A percentile compares a stretch with the other conserved stretches of the same genome.
Evolutionary conservation across 2,888 invertebrate species (phyloP).

Genomic region (Melieria omissa): DNA sequence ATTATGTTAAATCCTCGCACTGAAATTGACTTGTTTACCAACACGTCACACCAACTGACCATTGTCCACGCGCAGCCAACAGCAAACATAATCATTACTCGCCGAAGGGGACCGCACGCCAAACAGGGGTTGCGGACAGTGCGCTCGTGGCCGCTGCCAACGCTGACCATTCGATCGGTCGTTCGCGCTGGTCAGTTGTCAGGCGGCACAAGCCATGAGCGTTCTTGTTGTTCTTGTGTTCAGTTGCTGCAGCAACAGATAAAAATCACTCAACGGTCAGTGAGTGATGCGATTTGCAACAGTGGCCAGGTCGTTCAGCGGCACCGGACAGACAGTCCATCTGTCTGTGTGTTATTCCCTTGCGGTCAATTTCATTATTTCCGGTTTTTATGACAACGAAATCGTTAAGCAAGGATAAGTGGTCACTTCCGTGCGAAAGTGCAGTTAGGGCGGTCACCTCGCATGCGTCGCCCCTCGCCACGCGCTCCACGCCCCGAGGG

Average conservation of each 20-base stretch:
- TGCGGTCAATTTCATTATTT: conserved; percentile 39
- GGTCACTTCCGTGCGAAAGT: conserved; percentile 40
- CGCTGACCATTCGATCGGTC: conserved; percentile 10
- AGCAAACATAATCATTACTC: background rate
- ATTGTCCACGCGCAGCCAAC: conserved; percentile 11
- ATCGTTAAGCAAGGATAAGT: conserved; percentile 22
- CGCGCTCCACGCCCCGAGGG: conserved; percentile 1
- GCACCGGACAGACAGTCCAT: background rate
- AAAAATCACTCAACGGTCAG: conserved; percentile 45
- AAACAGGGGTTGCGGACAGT: conserved; percentile 17
- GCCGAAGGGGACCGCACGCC: background rate
- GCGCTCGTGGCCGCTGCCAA: background rate
- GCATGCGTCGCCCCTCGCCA: conserved; percentile 10
- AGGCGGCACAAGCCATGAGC: conserved; percentile 1
- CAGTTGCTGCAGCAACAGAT: conserved; percentile 20
- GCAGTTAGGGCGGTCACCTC: conserved; percentile 29
- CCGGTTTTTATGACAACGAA: conserved; percentile 22
- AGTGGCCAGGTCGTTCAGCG: conserved; percentile 16
- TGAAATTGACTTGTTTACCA: conserved; percentile 20
- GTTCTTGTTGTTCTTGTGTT: background rate
- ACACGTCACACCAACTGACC: conserved; percentile 13
- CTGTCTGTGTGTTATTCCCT: conserved; percentile 32
- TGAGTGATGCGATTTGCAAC: conserved; percentile 40
- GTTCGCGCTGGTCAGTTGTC: background rate
- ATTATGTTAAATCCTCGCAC: background rate